Percentiles rank a stretch among this genome's conserved stretches.
Evolutionary conservation across 1,140 invertebrate species (phyloP).

Genomic region (Orchestia grillus): DNA sequence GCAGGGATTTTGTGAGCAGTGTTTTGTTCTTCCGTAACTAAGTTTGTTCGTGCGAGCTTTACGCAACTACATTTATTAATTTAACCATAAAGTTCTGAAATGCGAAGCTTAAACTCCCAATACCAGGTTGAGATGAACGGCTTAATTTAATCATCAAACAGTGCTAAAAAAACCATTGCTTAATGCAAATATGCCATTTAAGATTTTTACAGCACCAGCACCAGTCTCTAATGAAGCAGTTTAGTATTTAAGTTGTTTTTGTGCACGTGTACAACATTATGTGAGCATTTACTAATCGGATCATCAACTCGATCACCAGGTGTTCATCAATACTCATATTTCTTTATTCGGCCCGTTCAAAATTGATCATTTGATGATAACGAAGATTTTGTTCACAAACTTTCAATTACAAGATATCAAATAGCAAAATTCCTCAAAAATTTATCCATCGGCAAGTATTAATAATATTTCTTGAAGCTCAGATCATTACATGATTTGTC

Average conservation of each 20-base stretch:
- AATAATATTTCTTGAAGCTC: no score
- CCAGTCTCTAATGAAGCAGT: neutral
- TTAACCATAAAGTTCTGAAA: neutral
- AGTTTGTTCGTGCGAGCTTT: neutral
- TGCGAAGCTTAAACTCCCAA: neutral
- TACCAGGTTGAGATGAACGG: neutral
- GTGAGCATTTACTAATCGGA: no score
- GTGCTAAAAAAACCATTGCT: neutral
- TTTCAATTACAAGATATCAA: no score
- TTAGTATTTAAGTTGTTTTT: neutral
- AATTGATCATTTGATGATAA: no score
- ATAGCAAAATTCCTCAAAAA: no score
- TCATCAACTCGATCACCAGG: no score
- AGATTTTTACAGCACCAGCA: neutral
- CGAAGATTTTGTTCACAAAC: no score
- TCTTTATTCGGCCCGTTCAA: no score
- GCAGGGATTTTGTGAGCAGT: neutral
- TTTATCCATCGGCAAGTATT: no score
- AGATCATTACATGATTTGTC: no score
- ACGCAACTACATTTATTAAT: neutral
- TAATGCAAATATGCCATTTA: neutral
- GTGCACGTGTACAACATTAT: no score
- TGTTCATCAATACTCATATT: no score
- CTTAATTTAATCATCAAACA: neutral
- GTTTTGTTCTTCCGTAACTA: neutral